Evolutionary conservation across 2,797 vertebrate species (phyloP).

Genomic region (Mergus octosetaceus): DNA sequence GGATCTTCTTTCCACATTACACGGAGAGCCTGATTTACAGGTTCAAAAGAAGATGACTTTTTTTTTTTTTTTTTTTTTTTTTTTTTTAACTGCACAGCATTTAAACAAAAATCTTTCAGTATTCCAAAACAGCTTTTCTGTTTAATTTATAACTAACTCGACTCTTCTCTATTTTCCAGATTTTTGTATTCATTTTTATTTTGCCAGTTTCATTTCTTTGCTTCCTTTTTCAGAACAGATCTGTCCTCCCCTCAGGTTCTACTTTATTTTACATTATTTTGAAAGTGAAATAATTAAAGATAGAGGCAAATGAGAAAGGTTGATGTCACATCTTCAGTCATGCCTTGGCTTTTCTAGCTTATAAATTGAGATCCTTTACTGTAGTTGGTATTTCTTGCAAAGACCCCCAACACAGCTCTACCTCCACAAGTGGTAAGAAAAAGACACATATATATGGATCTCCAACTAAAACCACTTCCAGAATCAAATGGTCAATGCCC

Average conservation of each 20-base stretch:
- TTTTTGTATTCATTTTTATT: background rate
- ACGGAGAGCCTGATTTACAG: conserved; percentile 9
- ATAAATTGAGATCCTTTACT: background rate
- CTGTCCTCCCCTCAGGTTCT: background rate
- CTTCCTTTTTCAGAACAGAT: background rate
- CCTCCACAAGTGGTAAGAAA: background rate
- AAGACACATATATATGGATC: background rate
- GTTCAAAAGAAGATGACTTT: background rate
- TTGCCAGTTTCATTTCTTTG: background rate
- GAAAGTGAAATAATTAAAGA: background rate
- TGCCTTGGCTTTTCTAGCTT: background rate
- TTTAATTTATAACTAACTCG: background rate
- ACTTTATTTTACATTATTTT: background rate
- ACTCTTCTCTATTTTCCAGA: background rate
- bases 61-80: background rate
- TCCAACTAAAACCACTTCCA: background rate
- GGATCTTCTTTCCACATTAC: conserved; percentile 49
- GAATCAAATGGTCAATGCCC: background rate
- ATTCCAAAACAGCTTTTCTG: background rate
- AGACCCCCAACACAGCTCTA: background rate
- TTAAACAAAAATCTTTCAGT: background rate
- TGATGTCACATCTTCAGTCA: background rate
- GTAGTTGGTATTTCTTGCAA: background rate
- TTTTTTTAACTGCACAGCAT: background rate
- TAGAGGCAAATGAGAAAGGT: background rate